Percentiles rank a stretch among this genome's conserved stretches.
Evolutionary conservation across 2,113 vertebrate species (phyloP).

Genomic region (Brachirus orientalis): DNA sequence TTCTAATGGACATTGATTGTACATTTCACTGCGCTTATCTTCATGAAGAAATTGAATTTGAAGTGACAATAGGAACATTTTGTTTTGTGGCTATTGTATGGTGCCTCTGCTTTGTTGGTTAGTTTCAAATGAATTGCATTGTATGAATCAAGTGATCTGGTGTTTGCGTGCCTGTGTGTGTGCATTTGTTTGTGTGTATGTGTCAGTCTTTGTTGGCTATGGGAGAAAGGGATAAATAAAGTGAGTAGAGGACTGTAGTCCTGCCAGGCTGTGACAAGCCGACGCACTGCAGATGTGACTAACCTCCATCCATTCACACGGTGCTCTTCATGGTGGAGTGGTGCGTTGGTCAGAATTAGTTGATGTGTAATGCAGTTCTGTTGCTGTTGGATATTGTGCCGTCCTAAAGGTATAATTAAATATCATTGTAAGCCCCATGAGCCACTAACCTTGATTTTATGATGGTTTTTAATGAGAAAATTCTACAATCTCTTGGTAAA

Average conservation of each 20-base stretch:
- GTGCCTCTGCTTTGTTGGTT: conserved; percentile 35
- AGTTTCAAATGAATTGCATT: conserved; percentile 50
- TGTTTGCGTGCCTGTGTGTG: conserved; percentile 20
- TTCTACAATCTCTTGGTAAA: conserved; percentile 41
- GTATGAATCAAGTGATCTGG: conserved; percentile 43
- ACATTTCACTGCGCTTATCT: conserved; percentile 16
- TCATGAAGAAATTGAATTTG: conserved; percentile 19
- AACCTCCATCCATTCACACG: conserved; percentile 67
- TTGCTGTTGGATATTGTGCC: conserved; percentile 1
- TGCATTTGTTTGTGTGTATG: conserved; percentile 30
- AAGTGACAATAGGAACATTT: conserved; percentile 41
- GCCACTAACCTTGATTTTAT: conserved; percentile 39
- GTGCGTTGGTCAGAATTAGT: conserved; percentile 14
- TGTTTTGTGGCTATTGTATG: conserved; percentile 27
- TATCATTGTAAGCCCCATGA: conserved; percentile 27
- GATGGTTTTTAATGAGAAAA: conserved; percentile 51
- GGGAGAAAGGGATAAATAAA: conserved; percentile 73
- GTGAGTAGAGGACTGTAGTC: conserved; percentile 64
- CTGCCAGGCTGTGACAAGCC: conserved; percentile 70
- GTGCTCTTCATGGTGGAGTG: conserved; percentile 32
- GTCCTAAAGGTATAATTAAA: conserved; percentile 36
- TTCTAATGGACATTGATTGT: conserved; percentile 52
- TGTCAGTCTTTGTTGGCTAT: conserved; percentile 56
- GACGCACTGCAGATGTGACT: conserved; percentile 78
- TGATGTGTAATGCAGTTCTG: neutral